These are phyloP conservation scores for Oreochromis grahami DNA, from an alignment of 2,797 vertebrate species.

Conservation along the genomic window DNA sequence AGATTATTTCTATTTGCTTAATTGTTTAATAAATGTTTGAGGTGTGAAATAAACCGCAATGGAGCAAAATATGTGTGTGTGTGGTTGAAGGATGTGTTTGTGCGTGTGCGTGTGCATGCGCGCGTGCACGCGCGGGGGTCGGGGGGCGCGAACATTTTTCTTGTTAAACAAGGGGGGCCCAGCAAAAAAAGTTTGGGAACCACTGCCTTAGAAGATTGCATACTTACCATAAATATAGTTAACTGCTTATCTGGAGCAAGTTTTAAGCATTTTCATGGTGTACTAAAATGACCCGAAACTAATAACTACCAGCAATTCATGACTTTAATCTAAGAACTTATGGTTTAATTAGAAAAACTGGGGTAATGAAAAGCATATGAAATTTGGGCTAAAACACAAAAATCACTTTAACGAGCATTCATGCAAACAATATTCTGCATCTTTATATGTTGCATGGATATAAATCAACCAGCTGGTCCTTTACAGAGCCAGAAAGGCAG, in stretches of 20 bases:
- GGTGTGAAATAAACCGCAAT: too few species aligned
- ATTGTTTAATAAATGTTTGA: too few species aligned
- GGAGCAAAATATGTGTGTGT: too few species aligned
- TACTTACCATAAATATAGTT: not conserved
- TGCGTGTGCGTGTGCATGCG: too few species aligned
- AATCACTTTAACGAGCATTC: not conserved
- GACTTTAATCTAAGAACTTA: not conserved
- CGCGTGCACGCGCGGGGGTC: too few species aligned
- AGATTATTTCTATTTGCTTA: too few species aligned
- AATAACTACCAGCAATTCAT: not conserved
- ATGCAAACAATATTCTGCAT: slow-evolving; percentile 1
- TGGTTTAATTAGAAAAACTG: not conserved
- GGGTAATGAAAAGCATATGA: slow-evolving; percentile 6
- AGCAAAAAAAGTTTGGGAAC: too few species aligned
- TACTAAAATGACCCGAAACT: not conserved
- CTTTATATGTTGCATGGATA: not conserved
- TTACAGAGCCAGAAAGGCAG: not conserved
- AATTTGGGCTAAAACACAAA: slow-evolving; percentile 1
- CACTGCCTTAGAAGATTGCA: not conserved
- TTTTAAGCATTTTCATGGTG: not conserved
- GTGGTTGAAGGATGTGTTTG: too few species aligned
- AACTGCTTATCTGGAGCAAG: not conserved
- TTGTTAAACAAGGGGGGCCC: too few species aligned
- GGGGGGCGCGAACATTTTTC: too few species aligned
- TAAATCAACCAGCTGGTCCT: slow-evolving; percentile 3